Evolutionary conservation across 2,797 vertebrate species (phyloP).

Genomic region (Acanthornis magna): DNA sequence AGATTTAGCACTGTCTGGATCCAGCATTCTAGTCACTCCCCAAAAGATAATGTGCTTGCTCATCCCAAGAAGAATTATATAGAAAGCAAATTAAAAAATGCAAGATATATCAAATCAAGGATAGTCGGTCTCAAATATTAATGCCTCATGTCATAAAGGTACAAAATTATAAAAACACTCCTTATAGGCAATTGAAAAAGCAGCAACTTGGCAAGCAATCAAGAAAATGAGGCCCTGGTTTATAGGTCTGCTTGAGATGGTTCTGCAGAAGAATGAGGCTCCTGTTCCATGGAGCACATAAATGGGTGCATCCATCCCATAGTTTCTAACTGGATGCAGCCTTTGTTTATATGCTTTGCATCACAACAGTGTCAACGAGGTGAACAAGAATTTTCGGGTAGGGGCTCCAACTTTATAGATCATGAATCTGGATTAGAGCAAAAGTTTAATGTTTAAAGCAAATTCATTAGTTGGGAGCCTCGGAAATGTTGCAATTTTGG

Average conservation of each 20-base stretch:
- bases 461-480: background rate
- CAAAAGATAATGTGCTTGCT: background rate
- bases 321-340: background rate
- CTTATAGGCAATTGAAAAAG: background rate
- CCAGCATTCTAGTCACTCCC: background rate
- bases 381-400: background rate
- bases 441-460: background rate
- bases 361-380: background rate
- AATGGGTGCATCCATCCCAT: background rate
- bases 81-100: conserved; percentile 16
- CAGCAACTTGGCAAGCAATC: background rate
- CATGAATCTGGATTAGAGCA: background rate
- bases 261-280: background rate
- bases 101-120: background rate
- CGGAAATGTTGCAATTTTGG: background rate
- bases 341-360: background rate
- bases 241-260: background rate
- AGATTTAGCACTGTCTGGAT: background rate
- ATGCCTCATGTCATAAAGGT: background rate
- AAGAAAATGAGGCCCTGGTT: background rate
- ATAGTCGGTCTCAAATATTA: background rate
- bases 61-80: background rate
- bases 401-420: background rate
- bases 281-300: background rate
- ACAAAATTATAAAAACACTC: background rate